Percentiles rank a stretch among this genome's conserved stretches.
Conservation (phyloP, 2,888 invertebrate genomes). For the Phengaris alcon region DNA sequence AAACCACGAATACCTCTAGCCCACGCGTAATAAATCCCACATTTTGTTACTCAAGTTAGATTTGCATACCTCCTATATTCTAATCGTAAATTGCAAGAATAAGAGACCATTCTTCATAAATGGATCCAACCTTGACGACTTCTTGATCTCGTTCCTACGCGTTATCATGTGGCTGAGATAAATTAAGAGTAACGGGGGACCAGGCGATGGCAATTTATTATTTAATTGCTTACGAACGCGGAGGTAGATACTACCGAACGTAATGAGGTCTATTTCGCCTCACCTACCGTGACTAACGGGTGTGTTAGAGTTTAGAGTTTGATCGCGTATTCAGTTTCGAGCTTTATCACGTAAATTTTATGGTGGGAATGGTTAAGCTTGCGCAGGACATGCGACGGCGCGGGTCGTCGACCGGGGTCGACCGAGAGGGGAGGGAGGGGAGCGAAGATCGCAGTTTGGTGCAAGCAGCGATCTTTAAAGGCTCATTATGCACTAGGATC, state of each 20-base stretch:
- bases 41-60: neutral
- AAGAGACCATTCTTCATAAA: constrained; percentile 67
- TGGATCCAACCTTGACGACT: constrained; percentile 73
- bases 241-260: constrained; percentile 19
- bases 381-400: constrained; percentile 65
- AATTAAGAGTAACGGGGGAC: constrained; percentile 47
- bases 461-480: constrained; percentile 23
- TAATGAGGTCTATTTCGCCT: constrained; percentile 18
- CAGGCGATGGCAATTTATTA: constrained; percentile 19
- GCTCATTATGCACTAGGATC: constrained; percentile 22
- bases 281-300: constrained; percentile 22
- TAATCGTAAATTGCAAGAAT: constrained; percentile 31
- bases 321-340: constrained; percentile 48
- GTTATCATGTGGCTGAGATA: constrained; percentile 58
- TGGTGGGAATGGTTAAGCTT: constrained; percentile 64
- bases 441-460: constrained; percentile 16
- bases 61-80: constrained; percentile 21
- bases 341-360: constrained; percentile 56
- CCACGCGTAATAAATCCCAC: constrained; percentile 53
- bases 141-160: constrained; percentile 72
- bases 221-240: constrained; percentile 22
- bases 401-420: constrained; percentile 73
- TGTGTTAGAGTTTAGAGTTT: constrained; percentile 21
- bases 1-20: constrained; percentile 64
- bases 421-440: constrained; percentile 5